phyloP scores from a whole-genome alignment of 2,888 invertebrate genomes.

The Uropetala carovei region DNA sequence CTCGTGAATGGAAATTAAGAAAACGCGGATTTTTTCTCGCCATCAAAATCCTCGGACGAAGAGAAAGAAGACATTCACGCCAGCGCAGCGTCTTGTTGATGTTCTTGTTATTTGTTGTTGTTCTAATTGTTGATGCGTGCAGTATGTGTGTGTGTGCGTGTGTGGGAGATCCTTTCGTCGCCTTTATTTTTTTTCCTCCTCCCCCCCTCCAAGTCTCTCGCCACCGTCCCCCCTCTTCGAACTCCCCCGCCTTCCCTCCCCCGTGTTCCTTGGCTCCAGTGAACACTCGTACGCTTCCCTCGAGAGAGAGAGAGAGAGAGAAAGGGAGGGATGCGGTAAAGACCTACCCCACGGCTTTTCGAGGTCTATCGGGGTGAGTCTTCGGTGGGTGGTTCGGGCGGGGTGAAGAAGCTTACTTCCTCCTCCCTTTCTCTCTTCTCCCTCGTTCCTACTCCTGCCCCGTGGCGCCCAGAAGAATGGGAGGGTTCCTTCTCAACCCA shows the following conservation, averaged over 20 bases:
- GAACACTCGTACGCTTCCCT: constrained; percentile 48
- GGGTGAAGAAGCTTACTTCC: constrained; percentile 55
- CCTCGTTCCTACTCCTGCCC: neutral
- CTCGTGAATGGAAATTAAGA: too few relatives aligned
- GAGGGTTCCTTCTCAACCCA: constrained; percentile 20
- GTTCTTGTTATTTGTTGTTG: too few relatives aligned
- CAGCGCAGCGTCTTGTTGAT: too few relatives aligned
- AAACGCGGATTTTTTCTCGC: too few relatives aligned
- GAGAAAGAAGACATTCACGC: too few relatives aligned
- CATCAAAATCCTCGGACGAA: too few relatives aligned
- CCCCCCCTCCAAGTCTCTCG: neutral
- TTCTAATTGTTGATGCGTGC: too few relatives aligned
- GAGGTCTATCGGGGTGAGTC: constrained; percentile 57
- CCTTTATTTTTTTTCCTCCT: neutral
- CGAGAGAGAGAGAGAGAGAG: neutral
- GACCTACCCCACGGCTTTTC: constrained; percentile 64
- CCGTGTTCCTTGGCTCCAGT: constrained; percentile 24
- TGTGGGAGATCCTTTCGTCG: neutral
- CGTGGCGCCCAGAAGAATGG: constrained; percentile 48
- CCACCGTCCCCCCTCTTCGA: neutral
- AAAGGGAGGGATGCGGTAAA: constrained; percentile 42
- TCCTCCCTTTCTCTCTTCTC: constrained; percentile 18
- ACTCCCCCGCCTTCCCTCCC: neutral
- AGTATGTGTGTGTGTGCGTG: too few relatives aligned
- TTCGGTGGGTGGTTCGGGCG: neutral